Evolutionary conservation across 2,888 invertebrate species (phyloP).

Genomic region (Dasypolia templi): DNA sequence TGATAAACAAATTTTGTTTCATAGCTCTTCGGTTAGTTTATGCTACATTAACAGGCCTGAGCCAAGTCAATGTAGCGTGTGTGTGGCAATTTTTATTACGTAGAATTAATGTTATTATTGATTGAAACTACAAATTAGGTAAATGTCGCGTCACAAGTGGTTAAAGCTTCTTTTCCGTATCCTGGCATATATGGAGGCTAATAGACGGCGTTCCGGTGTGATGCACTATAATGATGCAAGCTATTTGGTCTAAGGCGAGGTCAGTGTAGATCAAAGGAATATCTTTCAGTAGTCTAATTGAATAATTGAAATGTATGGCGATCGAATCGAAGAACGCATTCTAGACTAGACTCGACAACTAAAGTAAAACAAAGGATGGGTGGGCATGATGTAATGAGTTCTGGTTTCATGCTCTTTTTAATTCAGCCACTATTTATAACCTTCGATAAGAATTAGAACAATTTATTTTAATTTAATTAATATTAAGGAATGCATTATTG

Average conservation of each 20-base stretch:
- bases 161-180: too few species aligned
- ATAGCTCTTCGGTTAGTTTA: too few species aligned
- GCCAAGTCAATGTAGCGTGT: too few species aligned
- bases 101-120: too few species aligned
- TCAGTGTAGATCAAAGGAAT: slow-evolving; percentile 18
- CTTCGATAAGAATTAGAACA: neutral
- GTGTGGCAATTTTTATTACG: too few species aligned
- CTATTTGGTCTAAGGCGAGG: neutral
- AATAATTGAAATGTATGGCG: slow-evolving; percentile 20
- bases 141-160: too few species aligned
- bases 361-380: neutral
- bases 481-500: too few species aligned
- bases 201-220: neutral
- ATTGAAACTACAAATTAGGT: neutral
- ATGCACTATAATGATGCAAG: neutral
- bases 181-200: too few species aligned
- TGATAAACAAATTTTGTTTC: too few species aligned
- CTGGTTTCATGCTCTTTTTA: neutral
- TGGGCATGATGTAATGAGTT: neutral
- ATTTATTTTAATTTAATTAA: too few species aligned
- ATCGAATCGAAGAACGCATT: neutral
- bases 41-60: too few species aligned
- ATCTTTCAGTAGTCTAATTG: slow-evolving; percentile 1
- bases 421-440: neutral
- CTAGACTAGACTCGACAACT: neutral